A percentile compares a stretch with the other conserved stretches of the same genome.
These are phyloP conservation scores for Harpagus bidentatus DNA, from an alignment of 2,113 vertebrate species.

Conservation along the genomic window DNA sequence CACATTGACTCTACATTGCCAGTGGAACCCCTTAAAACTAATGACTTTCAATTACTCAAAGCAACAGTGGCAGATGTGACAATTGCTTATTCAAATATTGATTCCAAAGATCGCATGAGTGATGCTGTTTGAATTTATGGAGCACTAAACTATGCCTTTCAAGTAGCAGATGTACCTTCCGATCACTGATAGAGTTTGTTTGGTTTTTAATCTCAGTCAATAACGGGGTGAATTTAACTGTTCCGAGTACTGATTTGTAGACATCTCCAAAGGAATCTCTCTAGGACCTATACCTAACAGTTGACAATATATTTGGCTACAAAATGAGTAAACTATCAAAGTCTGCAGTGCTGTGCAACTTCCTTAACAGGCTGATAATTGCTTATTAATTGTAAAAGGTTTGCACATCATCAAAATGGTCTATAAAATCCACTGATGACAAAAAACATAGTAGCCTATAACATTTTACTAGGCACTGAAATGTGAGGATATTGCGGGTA, in stretches of 20 bases:
- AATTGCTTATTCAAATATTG: constrained; percentile 48
- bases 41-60: constrained; percentile 28
- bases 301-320: background rate
- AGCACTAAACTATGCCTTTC: background rate
- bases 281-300: background rate
- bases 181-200: background rate
- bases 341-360: background rate
- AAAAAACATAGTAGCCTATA: background rate
- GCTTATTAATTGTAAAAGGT: background rate
- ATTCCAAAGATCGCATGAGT: background rate
- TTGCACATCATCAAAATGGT: background rate
- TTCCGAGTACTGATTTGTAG: background rate
- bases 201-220: background rate
- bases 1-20: background rate
- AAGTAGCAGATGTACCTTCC: constrained; percentile 2
- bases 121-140: background rate
- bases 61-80: constrained; percentile 40
- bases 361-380: background rate
- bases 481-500: background rate
- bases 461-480: background rate
- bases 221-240: background rate
- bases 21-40: constrained; percentile 14
- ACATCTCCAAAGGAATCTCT: background rate
- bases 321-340: background rate
- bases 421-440: background rate